These are phyloP conservation scores for Psittacula derbiana DNA, from an alignment of 2,797 vertebrate genomes.

Conservation along the genomic window DNA sequence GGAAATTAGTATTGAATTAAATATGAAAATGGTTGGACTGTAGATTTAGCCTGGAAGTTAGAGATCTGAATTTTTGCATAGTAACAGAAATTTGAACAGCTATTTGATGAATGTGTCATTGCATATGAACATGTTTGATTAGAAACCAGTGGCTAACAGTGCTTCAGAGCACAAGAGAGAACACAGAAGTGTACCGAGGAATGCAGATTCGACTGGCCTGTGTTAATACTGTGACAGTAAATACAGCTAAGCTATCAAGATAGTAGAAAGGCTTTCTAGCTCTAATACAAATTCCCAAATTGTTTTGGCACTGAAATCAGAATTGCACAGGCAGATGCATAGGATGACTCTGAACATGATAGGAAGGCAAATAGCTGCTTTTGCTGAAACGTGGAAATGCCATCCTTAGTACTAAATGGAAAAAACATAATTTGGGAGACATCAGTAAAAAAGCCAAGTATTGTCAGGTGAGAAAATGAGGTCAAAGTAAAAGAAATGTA, in stretches of 20 bases:
- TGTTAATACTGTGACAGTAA: conserved; percentile 35
- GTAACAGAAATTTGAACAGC: not conserved
- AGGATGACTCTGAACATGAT: conserved; percentile 34
- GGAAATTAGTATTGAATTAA: not conserved
- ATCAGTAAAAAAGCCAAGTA: conserved; percentile 27
- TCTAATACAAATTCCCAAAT: conserved; percentile 51
- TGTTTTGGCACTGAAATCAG: conserved; percentile 54
- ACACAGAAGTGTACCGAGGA: not conserved
- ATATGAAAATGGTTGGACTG: not conserved
- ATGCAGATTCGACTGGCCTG: not conserved
- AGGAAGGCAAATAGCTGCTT: conserved; percentile 34
- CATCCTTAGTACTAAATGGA: conserved; percentile 35
- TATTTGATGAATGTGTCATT: not conserved
- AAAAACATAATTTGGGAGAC: conserved; percentile 27
- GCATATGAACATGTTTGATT: not conserved
- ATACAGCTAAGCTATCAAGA: conserved; percentile 58
- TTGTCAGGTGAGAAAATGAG: conserved; percentile 62
- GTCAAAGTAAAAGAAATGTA: conserved; percentile 53
- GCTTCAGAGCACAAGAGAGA: not conserved
- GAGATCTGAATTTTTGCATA: not conserved
- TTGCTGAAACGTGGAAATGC: not conserved
- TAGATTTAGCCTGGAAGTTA: not conserved
- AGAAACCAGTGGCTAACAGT: not conserved
- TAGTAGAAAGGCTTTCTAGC: conserved; percentile 37
- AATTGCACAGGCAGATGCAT: not conserved